Base-by-base conservation (phyloP, 2,888 invertebrate species). In the Plutella xylostella region DNA sequence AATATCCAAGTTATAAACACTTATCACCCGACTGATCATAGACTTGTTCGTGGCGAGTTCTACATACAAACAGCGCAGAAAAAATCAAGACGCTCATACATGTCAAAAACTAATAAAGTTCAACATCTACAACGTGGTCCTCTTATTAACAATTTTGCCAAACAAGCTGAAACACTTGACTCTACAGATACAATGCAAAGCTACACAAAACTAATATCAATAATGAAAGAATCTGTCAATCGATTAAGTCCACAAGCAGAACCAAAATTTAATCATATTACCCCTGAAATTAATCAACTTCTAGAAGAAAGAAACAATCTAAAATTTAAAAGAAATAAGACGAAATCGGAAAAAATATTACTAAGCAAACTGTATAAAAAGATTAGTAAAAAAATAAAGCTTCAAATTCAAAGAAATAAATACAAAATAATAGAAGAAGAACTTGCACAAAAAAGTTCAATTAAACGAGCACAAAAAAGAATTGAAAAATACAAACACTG, bases 371-470 rank as follows among this genome's bases (percentile, higher is more conserved):
- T 42, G 5, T 42, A 42, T n/a, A 42, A 31, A 42, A 18, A 19
- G n/a, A 30, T 42, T 14, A 31, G 19, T 2, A 42, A 42, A 18
- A 3, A 18, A 2, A 6, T 35, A 35, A 15, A 35, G 6, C 18
- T n/a, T n/a, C 4, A 7, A 5, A 39, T 39, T 15, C n/a, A n/a
- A 21, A 21, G 7, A 17, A 22, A 14, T 12, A 39, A 17, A 21
- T 21, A 39, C 15, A 39, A 39, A n/a, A 40, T 28, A 2, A 41
- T 41, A 18, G 28, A 30, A 30, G 28, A 30, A 30, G 41, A 30
- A 21, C 9, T 41, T 12, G 28, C 17, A 28, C 20, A 4, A 18
- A 41, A 14, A 30, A 19, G 17, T 11, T 30, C 17, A 6, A 30
- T 28, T 12, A 17, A 40, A 17, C 18, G 28, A 6, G 30, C 19